Evolutionary conservation across 2,888 invertebrate species (phyloP).

Genomic region (Argyresthia goedartella): DNA sequence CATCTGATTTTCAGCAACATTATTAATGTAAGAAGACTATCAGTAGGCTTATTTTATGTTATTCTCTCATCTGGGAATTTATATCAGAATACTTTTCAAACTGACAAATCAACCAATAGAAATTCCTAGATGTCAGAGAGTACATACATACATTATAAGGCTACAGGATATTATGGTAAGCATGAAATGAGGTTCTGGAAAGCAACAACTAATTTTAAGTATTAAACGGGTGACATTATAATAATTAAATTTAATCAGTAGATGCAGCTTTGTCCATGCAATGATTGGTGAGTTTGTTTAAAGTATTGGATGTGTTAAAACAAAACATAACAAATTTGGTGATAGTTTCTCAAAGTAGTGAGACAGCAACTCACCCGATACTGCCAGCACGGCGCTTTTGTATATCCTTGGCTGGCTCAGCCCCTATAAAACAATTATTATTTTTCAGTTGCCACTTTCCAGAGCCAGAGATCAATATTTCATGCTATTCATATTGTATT

Average conservation of each 20-base stretch:
- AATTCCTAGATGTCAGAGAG: too few species aligned
- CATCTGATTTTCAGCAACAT: too few species aligned
- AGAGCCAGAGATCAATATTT: too few species aligned
- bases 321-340: neutral
- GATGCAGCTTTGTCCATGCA: neutral
- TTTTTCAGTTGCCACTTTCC: constrained; percentile 2
- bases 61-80: too few species aligned
- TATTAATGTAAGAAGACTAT: too few species aligned
- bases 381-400: constrained; percentile 85
- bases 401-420: constrained; percentile 84
- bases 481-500: too few species aligned
- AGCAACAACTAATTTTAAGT: neutral
- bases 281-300: neutral
- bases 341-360: neutral
- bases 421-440: constrained; percentile 67
- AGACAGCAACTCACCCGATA: constrained; percentile 76
- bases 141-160: too few species aligned
- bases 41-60: too few species aligned
- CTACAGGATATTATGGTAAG: neutral
- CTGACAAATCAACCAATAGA: too few species aligned
- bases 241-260: neutral
- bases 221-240: neutral
- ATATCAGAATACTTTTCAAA: too few species aligned
- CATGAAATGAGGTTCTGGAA: constrained; percentile 1
- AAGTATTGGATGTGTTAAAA: neutral